Base-by-base conservation (phyloP, 2,888 invertebrate genomes). In the Alcis repandata region DNA sequence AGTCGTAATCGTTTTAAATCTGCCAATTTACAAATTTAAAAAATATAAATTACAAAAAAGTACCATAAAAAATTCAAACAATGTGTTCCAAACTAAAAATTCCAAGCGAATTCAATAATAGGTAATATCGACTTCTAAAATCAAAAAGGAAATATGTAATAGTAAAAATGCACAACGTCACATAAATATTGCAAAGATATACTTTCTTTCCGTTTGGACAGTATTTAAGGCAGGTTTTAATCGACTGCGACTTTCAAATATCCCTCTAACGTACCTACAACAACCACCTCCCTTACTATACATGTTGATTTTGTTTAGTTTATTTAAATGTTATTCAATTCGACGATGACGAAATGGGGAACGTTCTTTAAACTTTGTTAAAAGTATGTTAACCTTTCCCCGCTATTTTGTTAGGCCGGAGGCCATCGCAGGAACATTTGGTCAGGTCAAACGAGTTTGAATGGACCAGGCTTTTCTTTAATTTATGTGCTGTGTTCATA, bases 241-340 rank as follows among this genome's bases (percentile, higher is more conserved):
- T 53, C 4, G 10, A 48, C 15, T 36, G 41, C 9, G 17, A 32
- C 38, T 33, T 32, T 46, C 22, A 46, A 13, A 45, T 20, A 46
- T 22, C 1, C 33, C 43, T 20, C 2, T 13, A 33, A 22, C 40
- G 32, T 49, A 56, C 51, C 27, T 40, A n/a, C 48, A 61, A 61
- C 52, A 46, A 45, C 0, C 38, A 38, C 22, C n/a, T 6, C 38
- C 40, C 27, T 22, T 49, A 15, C 46, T 46, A n/a, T 46, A 46
- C 4, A n/a, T 49, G n/a, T 79, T 79, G 77, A 79, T 74, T 79
- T 79, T 79, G 72, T 67, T 71, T 73, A 79, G 72, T 79, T 76
- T 79, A 77, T 77, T 48, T 46, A 69, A 74, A 74, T 77, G 75
- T 74, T 68, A 59, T 49, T 38, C n/a, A 7, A 53, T 59, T 54